These are phyloP conservation scores for Chiloscyllium punctatum DNA, from an alignment of 2,797 vertebrate species.

Conservation along the genomic window DNA sequence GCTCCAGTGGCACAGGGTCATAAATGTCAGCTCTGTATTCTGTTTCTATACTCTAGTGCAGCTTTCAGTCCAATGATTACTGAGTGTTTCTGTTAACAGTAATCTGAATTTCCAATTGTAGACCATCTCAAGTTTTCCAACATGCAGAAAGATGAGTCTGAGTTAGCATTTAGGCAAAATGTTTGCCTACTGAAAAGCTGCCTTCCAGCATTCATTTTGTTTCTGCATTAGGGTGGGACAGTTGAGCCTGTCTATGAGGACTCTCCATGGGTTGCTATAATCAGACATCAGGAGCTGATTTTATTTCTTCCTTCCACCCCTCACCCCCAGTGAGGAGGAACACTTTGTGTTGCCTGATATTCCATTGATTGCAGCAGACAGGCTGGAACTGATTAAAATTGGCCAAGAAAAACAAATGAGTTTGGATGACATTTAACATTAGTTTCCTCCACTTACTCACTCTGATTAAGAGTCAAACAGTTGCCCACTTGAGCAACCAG, in stretches of 20 bases:
- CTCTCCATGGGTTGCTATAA: background rate
- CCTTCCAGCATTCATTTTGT: background rate
- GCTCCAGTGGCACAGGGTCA: background rate
- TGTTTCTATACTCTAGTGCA: background rate
- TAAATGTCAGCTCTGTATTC: background rate
- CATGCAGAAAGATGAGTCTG: background rate
- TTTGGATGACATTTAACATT: background rate
- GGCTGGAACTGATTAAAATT: conserved; percentile 5
- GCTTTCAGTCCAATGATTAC: background rate
- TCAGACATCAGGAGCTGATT: background rate
- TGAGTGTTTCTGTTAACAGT: background rate
- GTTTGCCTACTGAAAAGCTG: background rate
- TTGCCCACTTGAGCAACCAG: background rate
- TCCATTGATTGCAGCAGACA: background rate
- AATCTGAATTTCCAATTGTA: background rate
- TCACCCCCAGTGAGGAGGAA: background rate
- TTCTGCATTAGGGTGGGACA: background rate
- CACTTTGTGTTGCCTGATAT: background rate
- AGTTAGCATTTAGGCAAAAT: background rate
- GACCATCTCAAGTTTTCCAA: background rate
- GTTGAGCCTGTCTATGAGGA: background rate
- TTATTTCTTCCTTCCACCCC: background rate
- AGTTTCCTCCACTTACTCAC: background rate
- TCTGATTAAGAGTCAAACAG: conserved; percentile 18
- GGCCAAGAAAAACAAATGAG: background rate